phyloP scores from a whole-genome alignment of 2,113 vertebrate species.

The Labeo catla region DNA sequence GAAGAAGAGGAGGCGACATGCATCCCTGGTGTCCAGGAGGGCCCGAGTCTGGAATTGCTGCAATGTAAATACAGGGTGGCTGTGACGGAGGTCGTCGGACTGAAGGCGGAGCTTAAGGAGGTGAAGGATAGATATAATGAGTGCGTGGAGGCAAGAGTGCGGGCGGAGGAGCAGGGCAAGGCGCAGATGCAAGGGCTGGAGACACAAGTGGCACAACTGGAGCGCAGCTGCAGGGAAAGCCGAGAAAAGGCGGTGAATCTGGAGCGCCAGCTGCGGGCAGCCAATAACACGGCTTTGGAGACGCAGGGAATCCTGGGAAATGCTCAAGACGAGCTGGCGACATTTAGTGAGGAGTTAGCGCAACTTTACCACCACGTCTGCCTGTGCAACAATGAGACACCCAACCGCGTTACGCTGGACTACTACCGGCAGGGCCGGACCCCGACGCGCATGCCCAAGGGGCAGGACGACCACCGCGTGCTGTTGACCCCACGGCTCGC shows the following conservation, averaged over 20 bases:
- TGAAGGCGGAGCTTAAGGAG: conserved; percentile 90
- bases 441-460: conserved; percentile 82
- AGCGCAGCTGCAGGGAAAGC: conserved; percentile 82
- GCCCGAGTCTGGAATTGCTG: conserved; percentile 89
- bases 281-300: conserved; percentile 80
- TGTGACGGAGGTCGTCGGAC: conserved; percentile 92
- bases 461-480: conserved; percentile 87
- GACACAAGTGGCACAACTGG: conserved; percentile 81
- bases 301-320: conserved; percentile 86
- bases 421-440: conserved; percentile 93
- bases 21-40: conserved; percentile 71
- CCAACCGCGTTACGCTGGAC: conserved; percentile 96
- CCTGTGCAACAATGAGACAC: conserved; percentile 97
- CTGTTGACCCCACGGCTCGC: conserved; percentile 90
- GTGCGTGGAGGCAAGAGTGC: conserved; percentile 77
- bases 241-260: conserved; percentile 83
- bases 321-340: conserved; percentile 93
- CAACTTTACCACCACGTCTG: conserved; percentile 98
- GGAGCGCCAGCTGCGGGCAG: conserved; percentile 84
- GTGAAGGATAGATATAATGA: conserved; percentile 89
- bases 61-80: conserved; percentile 96
- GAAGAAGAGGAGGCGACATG: conserved; percentile 46
- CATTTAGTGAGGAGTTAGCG: conserved; percentile 93
- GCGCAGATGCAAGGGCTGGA: conserved; percentile 82
- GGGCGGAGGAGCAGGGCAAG: conserved; percentile 80